Evolutionary conservation across 2,888 invertebrate species (phyloP).

Genomic region (Agrochola lota): DNA sequence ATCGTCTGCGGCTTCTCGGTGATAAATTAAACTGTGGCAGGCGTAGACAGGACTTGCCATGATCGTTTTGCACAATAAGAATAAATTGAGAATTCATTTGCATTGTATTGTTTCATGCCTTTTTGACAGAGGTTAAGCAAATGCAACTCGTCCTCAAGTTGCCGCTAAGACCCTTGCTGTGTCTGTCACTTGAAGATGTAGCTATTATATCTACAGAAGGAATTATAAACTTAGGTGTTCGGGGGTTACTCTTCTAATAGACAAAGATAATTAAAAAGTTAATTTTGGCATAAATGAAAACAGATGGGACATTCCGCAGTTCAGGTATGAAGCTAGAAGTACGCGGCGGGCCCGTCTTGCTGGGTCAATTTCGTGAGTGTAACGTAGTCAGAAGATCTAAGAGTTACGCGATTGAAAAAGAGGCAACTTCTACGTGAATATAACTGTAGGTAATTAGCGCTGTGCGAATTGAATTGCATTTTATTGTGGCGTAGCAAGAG

Average conservation of each 20-base stretch:
- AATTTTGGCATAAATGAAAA: not conserved
- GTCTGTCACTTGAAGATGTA: not conserved
- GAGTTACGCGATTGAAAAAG: no score
- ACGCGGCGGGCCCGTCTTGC: no score
- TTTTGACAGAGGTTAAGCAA: not conserved
- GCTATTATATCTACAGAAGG: not conserved
- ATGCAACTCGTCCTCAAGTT: not conserved
- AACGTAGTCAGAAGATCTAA: no score
- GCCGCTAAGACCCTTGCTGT: not conserved
- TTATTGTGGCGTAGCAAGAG: no score
- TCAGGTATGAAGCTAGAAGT: no score
- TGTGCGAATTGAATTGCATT: no score
- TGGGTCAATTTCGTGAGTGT: no score
- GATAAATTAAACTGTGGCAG: slow-evolving; percentile 38
- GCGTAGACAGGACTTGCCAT: slow-evolving; percentile 9
- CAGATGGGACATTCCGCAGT: no score
- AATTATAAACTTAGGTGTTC: not conserved
- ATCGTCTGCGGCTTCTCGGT: slow-evolving; percentile 24
- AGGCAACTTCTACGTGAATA: no score
- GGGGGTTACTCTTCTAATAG: not conserved
- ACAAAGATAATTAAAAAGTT: not conserved
- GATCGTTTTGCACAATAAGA: not conserved
- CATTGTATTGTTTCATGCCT: not conserved
- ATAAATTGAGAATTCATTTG: not conserved
- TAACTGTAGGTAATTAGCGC: no score